Base-by-base conservation (phyloP, 2,797 vertebrate species). In the Myiotriccus ornatus region DNA sequence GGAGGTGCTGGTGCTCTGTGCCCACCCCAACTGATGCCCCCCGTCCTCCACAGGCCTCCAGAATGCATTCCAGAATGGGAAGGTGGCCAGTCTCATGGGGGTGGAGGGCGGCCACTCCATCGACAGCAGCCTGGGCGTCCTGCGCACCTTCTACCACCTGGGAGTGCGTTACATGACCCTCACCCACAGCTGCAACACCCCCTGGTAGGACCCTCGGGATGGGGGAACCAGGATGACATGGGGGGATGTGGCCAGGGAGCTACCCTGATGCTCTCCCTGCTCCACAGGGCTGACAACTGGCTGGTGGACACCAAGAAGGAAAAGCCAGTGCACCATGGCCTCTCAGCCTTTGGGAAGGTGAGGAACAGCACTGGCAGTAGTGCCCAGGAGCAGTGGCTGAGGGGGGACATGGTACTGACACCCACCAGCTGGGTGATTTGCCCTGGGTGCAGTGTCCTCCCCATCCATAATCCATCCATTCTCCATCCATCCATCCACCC, bases 111-210 rank as follows among this genome's bases (percentile, higher is more conserved):
- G 99, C 18, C 99, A 99, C 96, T 99, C 99, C 71, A 98, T 99
- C 0, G 99, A 99, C 98, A 99, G 99, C 98, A 99, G 98, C 95
- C 95, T 99, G 97, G 99, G 96, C 0, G 98, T 98, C 30, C 97
- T 99, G 89, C 98, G 99, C 59, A 96, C 94, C 12, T 98, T 99
- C 97, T 99, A 99, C 97, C 97, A 94, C 6, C 97, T 99, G 96
- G 99, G 99, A 0, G 99, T 98, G 47, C 99, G 99, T 63, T 99
- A 99, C 96, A 97, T 99, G 96, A 99, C 99, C 7, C 98, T 99
- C 59, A 99, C 99, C n/a, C 99, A 99, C 96, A 99, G 97, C 97
- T 99, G 99, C 96, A 99, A 99, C 98, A 99, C 99, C 4, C 99
- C 99, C 57, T 99, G 99, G 99, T 99, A 95, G 97, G 62, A 20